These are phyloP conservation scores for Erpetoichthys calabaricus DNA, from an alignment of 2,797 vertebrate species.

Conservation along the genomic window DNA sequence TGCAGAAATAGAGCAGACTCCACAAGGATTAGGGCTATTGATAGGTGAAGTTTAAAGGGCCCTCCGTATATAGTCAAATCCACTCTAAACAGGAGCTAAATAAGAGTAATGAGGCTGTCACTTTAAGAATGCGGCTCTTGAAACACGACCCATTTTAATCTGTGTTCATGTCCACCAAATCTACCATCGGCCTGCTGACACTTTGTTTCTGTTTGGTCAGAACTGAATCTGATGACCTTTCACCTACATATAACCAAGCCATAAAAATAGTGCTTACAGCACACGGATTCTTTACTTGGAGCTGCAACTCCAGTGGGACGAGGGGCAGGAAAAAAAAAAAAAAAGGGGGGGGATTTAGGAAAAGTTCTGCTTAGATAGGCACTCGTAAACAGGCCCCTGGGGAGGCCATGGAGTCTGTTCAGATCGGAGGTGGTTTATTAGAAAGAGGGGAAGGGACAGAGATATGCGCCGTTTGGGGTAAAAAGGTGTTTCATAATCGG, in stretches of 20 bases:
- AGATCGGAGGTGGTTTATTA: too few relatives aligned
- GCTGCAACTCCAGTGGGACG: constrained; percentile 35
- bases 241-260: constrained; percentile 33
- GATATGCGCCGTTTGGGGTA: too few relatives aligned
- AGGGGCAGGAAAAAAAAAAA: constrained; percentile 21
- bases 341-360: constrained; percentile 19
- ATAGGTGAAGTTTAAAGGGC: too few relatives aligned
- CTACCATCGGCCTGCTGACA: constrained; percentile 37
- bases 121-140: constrained; percentile 31
- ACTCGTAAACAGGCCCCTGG: constrained; percentile 5
- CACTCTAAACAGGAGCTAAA: too few relatives aligned
- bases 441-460: too few relatives aligned
- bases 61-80: too few relatives aligned
- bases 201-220: constrained; percentile 37
- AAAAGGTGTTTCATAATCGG: too few relatives aligned
- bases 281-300: constrained; percentile 29
- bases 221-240: constrained; percentile 34
- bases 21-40: too few relatives aligned
- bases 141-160: constrained; percentile 39
- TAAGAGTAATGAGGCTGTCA: constrained; percentile 13
- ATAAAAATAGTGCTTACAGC: constrained; percentile 22
- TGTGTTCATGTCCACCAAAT: constrained; percentile 36
- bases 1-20: too few relatives aligned
- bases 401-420: background rate
- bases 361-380: background rate